Evolutionary conservation across 2,113 vertebrate species (phyloP).

Genomic region (Diadophis punctatus): DNA sequence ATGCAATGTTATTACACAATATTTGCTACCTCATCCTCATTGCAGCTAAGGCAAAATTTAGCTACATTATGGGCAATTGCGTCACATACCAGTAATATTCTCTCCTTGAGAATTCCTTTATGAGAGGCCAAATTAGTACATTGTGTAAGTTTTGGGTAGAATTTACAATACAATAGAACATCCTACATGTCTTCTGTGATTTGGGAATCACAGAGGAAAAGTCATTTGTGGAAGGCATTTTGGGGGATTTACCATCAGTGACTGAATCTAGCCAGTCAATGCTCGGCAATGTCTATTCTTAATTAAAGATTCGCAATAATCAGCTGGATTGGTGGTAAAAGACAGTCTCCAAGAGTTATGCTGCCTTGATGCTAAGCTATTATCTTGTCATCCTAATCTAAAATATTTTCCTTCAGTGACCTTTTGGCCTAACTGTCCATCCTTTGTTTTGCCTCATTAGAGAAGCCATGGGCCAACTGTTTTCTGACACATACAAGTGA

Average conservation of each 20-base stretch:
- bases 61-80: not conserved
- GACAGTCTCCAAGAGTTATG: not conserved
- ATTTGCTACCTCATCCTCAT: not conserved
- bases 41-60: not conserved
- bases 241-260: not conserved
- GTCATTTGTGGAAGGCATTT: not conserved
- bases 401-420: not conserved
- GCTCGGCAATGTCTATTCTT: not conserved
- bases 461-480: not conserved
- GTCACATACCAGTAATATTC: not conserved
- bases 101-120: not conserved
- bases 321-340: not conserved
- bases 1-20: not conserved
- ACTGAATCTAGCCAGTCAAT: not conserved
- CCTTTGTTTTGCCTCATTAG: not conserved
- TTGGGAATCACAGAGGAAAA: not conserved
- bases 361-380: not conserved
- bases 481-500: not conserved
- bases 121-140: not conserved
- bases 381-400: not conserved
- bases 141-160: not conserved
- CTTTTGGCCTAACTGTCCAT: not conserved
- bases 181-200: not conserved
- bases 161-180: not conserved
- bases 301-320: not conserved